These are phyloP conservation scores for Onychostoma macrolepis DNA, from an alignment of 2,113 vertebrate genomes.

Conservation along the genomic window DNA sequence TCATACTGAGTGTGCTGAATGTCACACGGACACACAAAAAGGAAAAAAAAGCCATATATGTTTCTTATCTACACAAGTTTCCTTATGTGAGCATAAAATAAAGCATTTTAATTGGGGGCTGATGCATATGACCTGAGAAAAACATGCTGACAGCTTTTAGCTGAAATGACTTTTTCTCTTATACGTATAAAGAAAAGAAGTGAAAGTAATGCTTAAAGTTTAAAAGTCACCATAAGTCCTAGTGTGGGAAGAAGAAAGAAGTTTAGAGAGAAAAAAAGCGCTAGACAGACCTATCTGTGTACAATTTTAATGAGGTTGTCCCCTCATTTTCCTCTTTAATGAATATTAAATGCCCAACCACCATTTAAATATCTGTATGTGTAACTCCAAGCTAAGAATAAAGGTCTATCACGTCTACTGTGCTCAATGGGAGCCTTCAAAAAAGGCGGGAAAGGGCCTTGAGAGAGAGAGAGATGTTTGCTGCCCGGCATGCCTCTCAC, in stretches of 20 bases:
- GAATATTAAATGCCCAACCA: constrained; percentile 51
- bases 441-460: not conserved
- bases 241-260: not conserved
- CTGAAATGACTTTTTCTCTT: not conserved
- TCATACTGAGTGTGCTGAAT: not conserved
- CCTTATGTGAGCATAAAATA: not conserved
- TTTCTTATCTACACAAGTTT: not conserved
- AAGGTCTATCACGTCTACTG: constrained; percentile 24
- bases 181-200: not conserved
- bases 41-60: not conserved
- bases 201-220: not conserved
- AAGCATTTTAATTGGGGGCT: not conserved
- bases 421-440: constrained; percentile 9
- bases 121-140: not conserved
- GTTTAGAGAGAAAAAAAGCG: not conserved
- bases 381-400: constrained; percentile 41
- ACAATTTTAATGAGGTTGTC: constrained; percentile 52
- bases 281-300: not conserved
- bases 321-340: constrained; percentile 32
- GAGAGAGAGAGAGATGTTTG: not conserved
- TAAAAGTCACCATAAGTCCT: not conserved
- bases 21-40: not conserved
- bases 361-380: constrained; percentile 33
- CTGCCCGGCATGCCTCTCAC: constrained; percentile 59
- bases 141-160: not conserved